Evolutionary conservation across 2,888 invertebrate genomes (phyloP).

Genomic region (Cantharis lateralis): DNA sequence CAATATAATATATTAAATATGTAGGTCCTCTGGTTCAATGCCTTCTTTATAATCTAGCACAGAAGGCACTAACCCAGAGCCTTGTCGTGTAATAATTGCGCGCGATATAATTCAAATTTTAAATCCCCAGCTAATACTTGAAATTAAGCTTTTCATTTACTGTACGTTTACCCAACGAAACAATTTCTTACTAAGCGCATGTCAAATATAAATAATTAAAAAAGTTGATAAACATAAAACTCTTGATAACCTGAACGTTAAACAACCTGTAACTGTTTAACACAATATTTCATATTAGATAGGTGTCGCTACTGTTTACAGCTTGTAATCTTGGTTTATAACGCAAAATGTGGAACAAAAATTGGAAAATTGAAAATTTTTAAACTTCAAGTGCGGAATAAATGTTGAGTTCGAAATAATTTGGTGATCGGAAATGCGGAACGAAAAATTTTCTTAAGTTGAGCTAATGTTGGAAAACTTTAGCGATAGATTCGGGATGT

Average conservation of each 20-base stretch:
- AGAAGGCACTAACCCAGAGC: neutral
- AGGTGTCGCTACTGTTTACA: neutral
- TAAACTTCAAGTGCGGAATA: too few species aligned
- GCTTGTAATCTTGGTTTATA: neutral
- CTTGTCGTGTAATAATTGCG: neutral
- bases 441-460: neutral
- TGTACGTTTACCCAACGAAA: neutral
- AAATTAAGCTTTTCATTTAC: neutral
- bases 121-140: neutral
- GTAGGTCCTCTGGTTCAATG: neutral
- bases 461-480: neutral
- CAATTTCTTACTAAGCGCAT: neutral
- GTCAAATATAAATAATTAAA: neutral
- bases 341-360: neutral
- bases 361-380: neutral
- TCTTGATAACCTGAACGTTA: neutral
- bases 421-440: neutral
- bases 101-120: neutral
- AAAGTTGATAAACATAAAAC: neutral
- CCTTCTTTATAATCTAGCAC: neutral
- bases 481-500: neutral
- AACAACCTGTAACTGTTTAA: neutral
- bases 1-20: neutral
- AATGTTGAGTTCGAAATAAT: neutral
- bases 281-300: neutral